Percentiles rank a stretch among this genome's conserved stretches.
Evolutionary conservation across 2,113 vertebrate genomes (phyloP).

Genomic region (Atractosteus spatula): DNA sequence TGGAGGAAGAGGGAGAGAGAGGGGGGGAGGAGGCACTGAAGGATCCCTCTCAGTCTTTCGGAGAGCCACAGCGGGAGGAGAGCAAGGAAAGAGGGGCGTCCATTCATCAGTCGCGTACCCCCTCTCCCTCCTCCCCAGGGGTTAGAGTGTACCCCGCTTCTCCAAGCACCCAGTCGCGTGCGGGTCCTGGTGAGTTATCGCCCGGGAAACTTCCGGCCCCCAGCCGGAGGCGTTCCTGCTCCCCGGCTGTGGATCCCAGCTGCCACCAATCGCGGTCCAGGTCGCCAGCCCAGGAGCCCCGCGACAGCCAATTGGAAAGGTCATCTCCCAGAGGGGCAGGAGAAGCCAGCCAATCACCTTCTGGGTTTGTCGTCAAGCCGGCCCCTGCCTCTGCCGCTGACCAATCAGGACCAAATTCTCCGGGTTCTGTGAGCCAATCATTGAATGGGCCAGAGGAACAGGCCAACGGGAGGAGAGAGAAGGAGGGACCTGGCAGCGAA

Average conservation of each 20-base stretch:
- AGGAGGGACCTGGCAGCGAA: neutral
- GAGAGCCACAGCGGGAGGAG: too few species aligned
- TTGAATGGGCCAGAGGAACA: constrained; percentile 10
- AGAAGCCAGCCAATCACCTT: constrained; percentile 29
- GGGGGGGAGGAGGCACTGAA: too few species aligned
- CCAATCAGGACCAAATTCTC: neutral
- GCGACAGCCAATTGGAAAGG: constrained; percentile 34
- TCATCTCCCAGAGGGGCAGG: constrained; percentile 14
- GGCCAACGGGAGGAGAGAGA: constrained; percentile 50
- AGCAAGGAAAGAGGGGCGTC: too few species aligned
- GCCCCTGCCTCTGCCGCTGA: neutral
- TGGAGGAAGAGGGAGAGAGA: too few species aligned
- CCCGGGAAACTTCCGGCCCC: too few species aligned
- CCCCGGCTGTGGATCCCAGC: constrained; percentile 8
- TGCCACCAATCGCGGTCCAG: constrained; percentile 5
- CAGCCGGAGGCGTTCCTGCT: neutral
- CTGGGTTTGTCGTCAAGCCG: neutral
- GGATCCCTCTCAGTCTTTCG: too few species aligned
- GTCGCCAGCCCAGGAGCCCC: constrained; percentile 33
- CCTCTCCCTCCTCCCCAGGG: constrained; percentile 17
- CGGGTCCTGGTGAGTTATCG: neutral
- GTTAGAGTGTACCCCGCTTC: constrained; percentile 20
- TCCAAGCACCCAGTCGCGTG: constrained; percentile 25
- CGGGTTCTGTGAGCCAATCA: neutral
- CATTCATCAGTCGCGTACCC: neutral